phyloP scores from a whole-genome alignment of 2,888 invertebrate genomes.

The Xanthia togata region DNA sequence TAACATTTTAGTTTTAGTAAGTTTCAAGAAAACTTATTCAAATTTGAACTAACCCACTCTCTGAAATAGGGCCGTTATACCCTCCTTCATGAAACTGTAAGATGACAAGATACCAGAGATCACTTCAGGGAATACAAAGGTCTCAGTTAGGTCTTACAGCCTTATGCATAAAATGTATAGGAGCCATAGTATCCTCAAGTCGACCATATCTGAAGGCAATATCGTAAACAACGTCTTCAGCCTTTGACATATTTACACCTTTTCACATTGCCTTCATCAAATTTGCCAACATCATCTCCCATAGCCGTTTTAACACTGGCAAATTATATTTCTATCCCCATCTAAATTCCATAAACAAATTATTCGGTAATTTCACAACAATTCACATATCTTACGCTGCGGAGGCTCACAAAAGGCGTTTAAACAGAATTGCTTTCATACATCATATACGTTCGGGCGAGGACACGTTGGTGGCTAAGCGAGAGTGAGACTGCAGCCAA shows the following conservation, averaged over 20 bases:
- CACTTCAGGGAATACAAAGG: constrained; percentile 45
- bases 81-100: constrained; percentile 37
- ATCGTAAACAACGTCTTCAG: constrained; percentile 27
- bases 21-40: constrained; percentile 16
- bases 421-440: constrained; percentile 74
- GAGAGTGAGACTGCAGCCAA: constrained; percentile 44
- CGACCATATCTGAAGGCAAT: constrained; percentile 20
- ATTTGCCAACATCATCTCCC: constrained; percentile 41
- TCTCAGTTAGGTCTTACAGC: constrained; percentile 40
- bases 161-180: constrained; percentile 33
- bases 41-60: constrained; percentile 22
- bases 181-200: constrained; percentile 16
- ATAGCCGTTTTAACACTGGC: constrained; percentile 37
- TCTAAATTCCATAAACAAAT: constrained; percentile 62
- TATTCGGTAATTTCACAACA: constrained; percentile 68
- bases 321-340: constrained; percentile 63
- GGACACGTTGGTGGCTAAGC: constrained; percentile 38
- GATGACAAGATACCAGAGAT: constrained; percentile 48
- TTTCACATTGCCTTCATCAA: constrained; percentile 31
- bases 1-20: constrained; percentile 15
- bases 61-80: constrained; percentile 24
- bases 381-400: constrained; percentile 64
- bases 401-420: constrained; percentile 68
- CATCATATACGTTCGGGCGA: constrained; percentile 63
- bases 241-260: constrained; percentile 6